Base-by-base conservation (phyloP, 1,140 invertebrate species). In the Dendroctonus ponderosae region DNA sequence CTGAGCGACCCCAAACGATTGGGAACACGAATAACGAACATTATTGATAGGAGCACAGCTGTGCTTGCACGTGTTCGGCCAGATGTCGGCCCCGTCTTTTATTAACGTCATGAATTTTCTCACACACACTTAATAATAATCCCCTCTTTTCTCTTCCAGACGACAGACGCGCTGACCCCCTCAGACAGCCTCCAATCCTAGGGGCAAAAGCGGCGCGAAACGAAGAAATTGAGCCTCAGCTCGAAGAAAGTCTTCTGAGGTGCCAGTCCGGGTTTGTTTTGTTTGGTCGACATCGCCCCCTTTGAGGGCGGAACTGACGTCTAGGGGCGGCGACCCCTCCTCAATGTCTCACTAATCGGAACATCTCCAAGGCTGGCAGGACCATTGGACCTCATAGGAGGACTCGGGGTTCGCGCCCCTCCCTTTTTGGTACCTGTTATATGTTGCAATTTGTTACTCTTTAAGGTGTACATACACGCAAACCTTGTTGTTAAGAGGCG, bases 111-210 rank as follows among this genome's bases (percentile, higher is more conserved):
- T 58, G 56, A 58, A 58, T 58, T 58, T 44, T 61, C 39, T 58
- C 56, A 7, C 6, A 58, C 26, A 43, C 7, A 9, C 26, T 64
- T 14, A 43, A 14, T 14, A 43, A 14, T 38, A 58, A 53, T 68
- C 15, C 57, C 44, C 63, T 71, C 63, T 70, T 72, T 71, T 46
- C 77, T 76, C 69, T 78, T 77, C 57, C 77, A 78, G 77, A 77
- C 69, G 63, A 70, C 74, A 52, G 77, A 78, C 71, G 73, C 76
- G 52, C 61, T 78, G 37, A 74, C 75, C 39, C 70, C 76, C 43
- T 72, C 74, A 66, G 77, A 77, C 54, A 70, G 76, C 65, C 73
- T 26, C 26, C 26, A 26, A 26, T 26, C 26, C 26, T 26, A 26
- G 26, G 26, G 26, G 26, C 26, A 26, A 26, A 1, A 26, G 26